Conservation (phyloP, 2,797 vertebrate species). For the Picus viridis region DNA sequence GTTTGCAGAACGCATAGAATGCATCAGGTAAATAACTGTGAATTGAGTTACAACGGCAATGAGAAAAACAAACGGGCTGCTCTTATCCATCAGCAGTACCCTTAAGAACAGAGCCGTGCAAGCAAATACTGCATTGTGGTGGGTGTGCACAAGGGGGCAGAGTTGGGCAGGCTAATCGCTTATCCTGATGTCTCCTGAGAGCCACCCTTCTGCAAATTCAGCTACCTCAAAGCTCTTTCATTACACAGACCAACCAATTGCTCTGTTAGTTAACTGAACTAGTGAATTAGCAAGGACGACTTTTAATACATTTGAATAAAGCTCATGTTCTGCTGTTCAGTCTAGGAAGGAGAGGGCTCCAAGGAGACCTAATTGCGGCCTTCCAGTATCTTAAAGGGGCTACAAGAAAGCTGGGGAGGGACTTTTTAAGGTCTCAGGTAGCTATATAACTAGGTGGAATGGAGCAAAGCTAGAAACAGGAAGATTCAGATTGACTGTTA, state of each 20-base stretch:
- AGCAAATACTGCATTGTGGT: not conserved
- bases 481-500: no score
- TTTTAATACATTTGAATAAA: not conserved
- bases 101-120: not conserved
- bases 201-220: not conserved
- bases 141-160: constrained; percentile 35
- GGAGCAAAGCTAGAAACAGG: no score
- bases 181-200: not conserved
- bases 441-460: no score
- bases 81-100: not conserved
- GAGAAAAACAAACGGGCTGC: not conserved
- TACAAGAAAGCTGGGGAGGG: no score
- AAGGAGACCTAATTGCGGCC: no score
- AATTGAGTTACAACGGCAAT: not conserved
- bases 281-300: not conserved
- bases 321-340: no score
- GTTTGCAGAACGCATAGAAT: not conserved
- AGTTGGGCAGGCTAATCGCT: not conserved
- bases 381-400: no score
- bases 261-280: not conserved
- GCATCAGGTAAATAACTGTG: not conserved
- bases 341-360: no score
- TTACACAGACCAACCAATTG: not conserved
- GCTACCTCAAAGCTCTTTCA: not conserved
- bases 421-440: no score